Conservation (phyloP, 2,888 invertebrate genomes). For the Pecten maximus region DNA sequence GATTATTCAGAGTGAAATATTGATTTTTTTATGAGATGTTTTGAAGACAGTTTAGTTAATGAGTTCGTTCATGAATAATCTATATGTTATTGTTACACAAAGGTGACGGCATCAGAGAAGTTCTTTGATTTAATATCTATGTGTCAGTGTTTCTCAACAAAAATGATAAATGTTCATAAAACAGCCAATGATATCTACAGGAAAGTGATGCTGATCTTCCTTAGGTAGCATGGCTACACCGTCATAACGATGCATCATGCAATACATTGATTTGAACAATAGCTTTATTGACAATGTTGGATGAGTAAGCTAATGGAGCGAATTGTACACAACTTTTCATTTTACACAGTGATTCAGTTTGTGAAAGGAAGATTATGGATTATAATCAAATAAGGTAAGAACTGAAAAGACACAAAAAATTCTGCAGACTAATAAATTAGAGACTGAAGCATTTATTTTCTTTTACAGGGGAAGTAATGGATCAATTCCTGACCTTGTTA, state of each 20-base stretch:
- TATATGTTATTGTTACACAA: background rate
- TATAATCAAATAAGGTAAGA: background rate
- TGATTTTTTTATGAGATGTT: background rate
- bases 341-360: background rate
- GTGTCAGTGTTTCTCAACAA: background rate
- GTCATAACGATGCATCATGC: background rate
- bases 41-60: background rate
- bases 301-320: background rate
- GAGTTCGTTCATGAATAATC: background rate
- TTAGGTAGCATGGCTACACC: background rate
- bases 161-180: conserved; percentile 17
- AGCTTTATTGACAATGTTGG: background rate
- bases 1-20: background rate
- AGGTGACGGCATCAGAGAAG: background rate
- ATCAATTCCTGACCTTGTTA: conserved; percentile 72
- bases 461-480: conserved; percentile 72
- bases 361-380: background rate
- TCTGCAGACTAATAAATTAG: background rate
- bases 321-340: background rate
- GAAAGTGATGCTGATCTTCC: background rate
- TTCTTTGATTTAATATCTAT: conserved; percentile 1
- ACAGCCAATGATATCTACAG: conserved; percentile 10
- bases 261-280: background rate
- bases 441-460: background rate
- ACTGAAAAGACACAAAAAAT: background rate